These are phyloP conservation scores for Zoanthus sociatus DNA, from an alignment of 92 coral and sea anemone genomes.

Conservation along the genomic window DNA sequence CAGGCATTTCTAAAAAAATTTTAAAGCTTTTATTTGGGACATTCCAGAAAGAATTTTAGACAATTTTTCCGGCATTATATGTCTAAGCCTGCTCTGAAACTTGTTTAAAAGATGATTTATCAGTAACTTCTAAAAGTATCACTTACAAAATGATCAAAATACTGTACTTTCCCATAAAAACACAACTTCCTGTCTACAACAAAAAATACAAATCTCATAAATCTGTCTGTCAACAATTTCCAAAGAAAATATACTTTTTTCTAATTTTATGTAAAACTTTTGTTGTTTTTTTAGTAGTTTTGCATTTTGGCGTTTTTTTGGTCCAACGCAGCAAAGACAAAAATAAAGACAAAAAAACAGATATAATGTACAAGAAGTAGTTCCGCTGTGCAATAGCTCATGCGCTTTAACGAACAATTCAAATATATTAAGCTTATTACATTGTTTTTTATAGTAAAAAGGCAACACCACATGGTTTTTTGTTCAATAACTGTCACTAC, in stretches of 20 bases:
- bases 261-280: background rate
- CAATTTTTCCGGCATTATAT: too few species aligned
- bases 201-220: background rate
- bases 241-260: background rate
- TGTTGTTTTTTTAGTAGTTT: conserved; percentile 3
- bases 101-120: too few species aligned
- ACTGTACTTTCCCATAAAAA: too few species aligned
- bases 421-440: background rate
- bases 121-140: too few species aligned
- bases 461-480: conserved; percentile 51
- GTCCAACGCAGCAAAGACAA: conserved; percentile 71
- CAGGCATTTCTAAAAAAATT: too few species aligned
- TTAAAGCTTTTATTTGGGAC: too few species aligned
- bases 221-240: background rate
- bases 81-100: too few species aligned
- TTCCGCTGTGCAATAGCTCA: background rate
- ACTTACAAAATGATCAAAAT: too few species aligned
- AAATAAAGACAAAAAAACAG: background rate
- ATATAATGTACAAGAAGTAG: background rate
- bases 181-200: too few species aligned
- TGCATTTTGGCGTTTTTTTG: conserved; percentile 67
- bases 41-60: too few species aligned
- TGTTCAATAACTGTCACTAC: conserved; percentile 81
- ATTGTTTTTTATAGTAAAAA: conserved; percentile 49
- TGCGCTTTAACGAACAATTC: background rate